phyloP scores from a whole-genome alignment of 2,888 invertebrate species.

The Eristalis pertinax region DNA sequence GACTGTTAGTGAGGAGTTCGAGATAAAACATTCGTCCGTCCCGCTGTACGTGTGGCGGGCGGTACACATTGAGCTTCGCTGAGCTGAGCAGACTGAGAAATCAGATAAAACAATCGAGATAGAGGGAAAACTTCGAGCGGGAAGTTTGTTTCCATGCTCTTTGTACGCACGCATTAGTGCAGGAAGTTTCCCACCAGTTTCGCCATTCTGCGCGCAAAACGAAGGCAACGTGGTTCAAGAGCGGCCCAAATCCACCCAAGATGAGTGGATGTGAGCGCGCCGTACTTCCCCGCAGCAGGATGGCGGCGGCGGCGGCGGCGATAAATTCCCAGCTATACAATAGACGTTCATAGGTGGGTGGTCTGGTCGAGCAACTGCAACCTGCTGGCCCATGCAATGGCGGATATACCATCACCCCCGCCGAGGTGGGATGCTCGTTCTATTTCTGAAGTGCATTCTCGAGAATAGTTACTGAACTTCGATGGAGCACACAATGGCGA shows the following conservation, averaged over 20 bases:
- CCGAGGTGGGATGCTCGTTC: background rate
- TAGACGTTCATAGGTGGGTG: background rate
- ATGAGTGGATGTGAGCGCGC: slow-evolving; percentile 28
- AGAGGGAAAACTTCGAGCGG: slow-evolving; percentile 51
- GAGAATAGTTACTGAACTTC: slow-evolving; percentile 7
- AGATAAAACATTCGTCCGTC: slow-evolving; percentile 38
- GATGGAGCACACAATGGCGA: background rate
- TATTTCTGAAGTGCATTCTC: slow-evolving; percentile 29
- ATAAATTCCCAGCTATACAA: slow-evolving; percentile 60
- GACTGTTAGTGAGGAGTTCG: slow-evolving; percentile 33
- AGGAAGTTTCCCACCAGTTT: slow-evolving; percentile 60
- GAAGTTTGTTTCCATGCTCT: slow-evolving; percentile 63
- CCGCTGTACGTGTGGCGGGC: slow-evolving; percentile 8
- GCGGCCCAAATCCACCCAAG: background rate
- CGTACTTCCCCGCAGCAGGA: slow-evolving; percentile 8
- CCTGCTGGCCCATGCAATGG: slow-evolving; percentile 6
- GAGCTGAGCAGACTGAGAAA: slow-evolving; percentile 8
- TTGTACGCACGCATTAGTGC: slow-evolving; percentile 70
- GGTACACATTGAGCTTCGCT: background rate
- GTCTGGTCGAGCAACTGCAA: slow-evolving; percentile 5
- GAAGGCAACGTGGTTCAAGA: slow-evolving; percentile 31
- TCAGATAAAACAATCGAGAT: slow-evolving; percentile 66
- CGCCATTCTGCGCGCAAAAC: slow-evolving; percentile 47
- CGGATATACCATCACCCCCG: background rate
- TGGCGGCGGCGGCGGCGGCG: too few species aligned